phyloP scores from a whole-genome alignment of 2,113 vertebrate species.

The Columba janthina region DNA sequence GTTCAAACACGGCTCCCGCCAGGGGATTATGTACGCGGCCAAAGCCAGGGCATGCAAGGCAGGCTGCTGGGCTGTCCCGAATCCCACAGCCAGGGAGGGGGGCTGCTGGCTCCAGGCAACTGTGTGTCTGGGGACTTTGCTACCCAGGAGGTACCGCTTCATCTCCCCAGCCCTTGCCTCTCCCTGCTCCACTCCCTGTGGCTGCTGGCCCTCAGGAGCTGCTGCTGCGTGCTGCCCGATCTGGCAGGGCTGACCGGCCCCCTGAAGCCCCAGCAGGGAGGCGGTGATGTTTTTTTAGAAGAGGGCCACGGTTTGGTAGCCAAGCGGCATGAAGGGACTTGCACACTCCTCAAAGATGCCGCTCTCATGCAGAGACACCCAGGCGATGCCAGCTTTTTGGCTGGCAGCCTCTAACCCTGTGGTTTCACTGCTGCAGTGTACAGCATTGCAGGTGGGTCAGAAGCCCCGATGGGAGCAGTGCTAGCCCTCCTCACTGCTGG shows the following conservation, averaged over 20 bases:
- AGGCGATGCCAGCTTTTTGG: background rate
- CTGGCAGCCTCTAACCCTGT: rapidly evolving
- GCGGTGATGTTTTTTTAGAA: background rate
- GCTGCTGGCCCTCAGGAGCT: background rate
- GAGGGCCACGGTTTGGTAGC: rapidly evolving
- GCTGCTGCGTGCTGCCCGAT: rapidly evolving
- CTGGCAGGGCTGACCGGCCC: rapidly evolving
- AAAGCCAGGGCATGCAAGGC: background rate
- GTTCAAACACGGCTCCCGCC: conserved; percentile 40
- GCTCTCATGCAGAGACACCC: rapidly evolving
- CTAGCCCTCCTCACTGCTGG: background rate
- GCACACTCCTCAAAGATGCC: background rate
- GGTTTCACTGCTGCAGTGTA: background rate
- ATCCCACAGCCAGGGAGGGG: background rate
- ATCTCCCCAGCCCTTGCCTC: background rate
- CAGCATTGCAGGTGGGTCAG: background rate
- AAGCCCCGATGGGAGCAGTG: rapidly evolving
- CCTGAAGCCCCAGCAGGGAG: rapidly evolving
- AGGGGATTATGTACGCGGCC: background rate
- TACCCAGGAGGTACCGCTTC: rapidly evolving
- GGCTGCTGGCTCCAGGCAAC: background rate
- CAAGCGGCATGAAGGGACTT: background rate
- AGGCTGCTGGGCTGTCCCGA: background rate
- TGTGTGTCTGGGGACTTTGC: rapidly evolving
- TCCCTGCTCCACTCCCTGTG: rapidly evolving